These are phyloP conservation scores for Molossus alvarezi DNA, from an alignment of 2,797 vertebrate species.

Conservation along the genomic window DNA sequence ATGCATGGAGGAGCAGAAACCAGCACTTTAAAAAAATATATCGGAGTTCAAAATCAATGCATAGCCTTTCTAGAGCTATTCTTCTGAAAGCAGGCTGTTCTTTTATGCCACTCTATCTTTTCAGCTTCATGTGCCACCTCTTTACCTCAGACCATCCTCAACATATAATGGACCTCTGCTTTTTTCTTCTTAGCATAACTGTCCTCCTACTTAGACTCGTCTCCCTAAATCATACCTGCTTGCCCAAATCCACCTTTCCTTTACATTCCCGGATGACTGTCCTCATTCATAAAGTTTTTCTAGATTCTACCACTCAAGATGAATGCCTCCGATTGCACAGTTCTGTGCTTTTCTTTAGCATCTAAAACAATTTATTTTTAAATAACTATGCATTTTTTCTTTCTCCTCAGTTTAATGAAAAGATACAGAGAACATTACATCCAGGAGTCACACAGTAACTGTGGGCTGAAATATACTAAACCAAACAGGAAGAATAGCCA, in stretches of 20 bases:
- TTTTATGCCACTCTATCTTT: not conserved
- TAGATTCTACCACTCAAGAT: not conserved
- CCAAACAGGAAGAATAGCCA: not conserved
- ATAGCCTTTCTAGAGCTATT: not conserved
- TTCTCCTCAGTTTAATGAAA: not conserved
- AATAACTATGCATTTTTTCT: not conserved
- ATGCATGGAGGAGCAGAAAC: not conserved
- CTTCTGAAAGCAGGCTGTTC: not conserved
- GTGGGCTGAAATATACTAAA: not conserved
- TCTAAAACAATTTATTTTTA: not conserved
- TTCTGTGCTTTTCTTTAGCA: not conserved
- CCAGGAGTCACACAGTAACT: not conserved
- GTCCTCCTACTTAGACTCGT: not conserved
- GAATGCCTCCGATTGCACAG: not conserved
- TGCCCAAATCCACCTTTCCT: not conserved
- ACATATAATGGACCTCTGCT: not conserved
- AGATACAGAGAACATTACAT: not conserved
- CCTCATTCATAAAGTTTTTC: not conserved
- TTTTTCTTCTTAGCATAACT: not conserved
- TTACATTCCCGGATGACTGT: not conserved
- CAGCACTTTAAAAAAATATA: not conserved
- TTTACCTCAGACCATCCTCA: not conserved
- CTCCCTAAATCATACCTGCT: not conserved
- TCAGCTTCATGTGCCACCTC: not conserved
- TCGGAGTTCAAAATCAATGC: not conserved